Conservation (phyloP, 2,888 invertebrate genomes). For the Tineola bisselliella region DNA sequence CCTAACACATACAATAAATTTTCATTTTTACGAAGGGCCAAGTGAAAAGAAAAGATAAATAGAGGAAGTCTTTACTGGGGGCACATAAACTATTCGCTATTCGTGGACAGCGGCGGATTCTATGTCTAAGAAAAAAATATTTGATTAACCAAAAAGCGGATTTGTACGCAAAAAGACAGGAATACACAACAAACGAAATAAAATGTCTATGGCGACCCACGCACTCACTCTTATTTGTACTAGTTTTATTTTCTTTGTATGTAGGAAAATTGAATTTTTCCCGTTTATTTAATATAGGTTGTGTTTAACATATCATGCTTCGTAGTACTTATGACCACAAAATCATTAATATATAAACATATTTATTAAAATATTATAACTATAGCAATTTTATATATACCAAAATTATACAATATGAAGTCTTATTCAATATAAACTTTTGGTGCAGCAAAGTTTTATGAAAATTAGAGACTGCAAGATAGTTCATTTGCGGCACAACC, state of each 20-base stretch:
- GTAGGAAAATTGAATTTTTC: neutral
- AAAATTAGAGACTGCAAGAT: neutral
- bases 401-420: neutral
- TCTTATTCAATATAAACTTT: neutral
- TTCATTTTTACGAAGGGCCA: slow-evolving; percentile 56
- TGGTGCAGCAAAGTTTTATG: neutral
- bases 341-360: neutral
- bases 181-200: neutral
- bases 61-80: slow-evolving; percentile 20
- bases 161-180: slow-evolving; percentile 1
- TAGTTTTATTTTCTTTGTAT: neutral
- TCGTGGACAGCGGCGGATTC: slow-evolving; percentile 15
- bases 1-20: slow-evolving; percentile 54
- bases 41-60: slow-evolving; percentile 59
- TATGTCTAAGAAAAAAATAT: neutral
- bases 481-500: neutral
- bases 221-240: neutral
- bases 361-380: too few species aligned
- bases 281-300: neutral
- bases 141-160: slow-evolving; percentile 2
- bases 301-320: too few species aligned
- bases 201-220: neutral
- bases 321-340: too few species aligned
- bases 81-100: slow-evolving; percentile 33
- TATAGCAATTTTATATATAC: too few species aligned